Conservation (phyloP, 2,113 vertebrate species). For the Callopanchax toddi region DNA sequence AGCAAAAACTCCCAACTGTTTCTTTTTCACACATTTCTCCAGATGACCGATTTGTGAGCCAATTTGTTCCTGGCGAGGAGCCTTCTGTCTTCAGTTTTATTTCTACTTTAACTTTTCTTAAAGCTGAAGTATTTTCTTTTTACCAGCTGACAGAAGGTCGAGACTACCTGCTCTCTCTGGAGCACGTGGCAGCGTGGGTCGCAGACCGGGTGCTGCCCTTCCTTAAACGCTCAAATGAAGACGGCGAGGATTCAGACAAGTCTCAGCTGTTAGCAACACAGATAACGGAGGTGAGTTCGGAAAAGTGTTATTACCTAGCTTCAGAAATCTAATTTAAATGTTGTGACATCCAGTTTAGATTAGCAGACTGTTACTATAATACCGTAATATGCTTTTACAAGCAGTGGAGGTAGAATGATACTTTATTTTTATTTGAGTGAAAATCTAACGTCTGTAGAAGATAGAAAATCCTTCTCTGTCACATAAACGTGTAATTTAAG, state of each 20-base stretch:
- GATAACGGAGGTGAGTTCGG: slow-evolving; percentile 85
- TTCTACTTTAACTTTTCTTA: background rate
- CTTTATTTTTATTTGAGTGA: background rate
- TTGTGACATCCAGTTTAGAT: background rate
- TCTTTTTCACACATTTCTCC: background rate
- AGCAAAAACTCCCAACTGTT: too few relatives aligned
- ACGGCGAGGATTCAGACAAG: slow-evolving; percentile 62
- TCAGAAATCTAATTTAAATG: background rate
- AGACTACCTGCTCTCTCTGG: slow-evolving; percentile 81
- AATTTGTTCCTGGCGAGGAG: background rate
- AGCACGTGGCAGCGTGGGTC: slow-evolving; percentile 85
- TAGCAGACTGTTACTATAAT: background rate
- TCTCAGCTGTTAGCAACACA: slow-evolving; percentile 71
- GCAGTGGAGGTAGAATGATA: background rate
- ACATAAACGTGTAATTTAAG: background rate
- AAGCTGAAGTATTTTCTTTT: background rate
- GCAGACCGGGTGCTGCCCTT: slow-evolving; percentile 82
- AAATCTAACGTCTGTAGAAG: background rate
- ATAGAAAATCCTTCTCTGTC: background rate
- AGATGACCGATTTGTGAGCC: background rate
- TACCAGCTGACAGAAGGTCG: slow-evolving; percentile 83
- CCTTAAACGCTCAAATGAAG: slow-evolving; percentile 65
- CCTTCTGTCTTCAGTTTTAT: background rate
- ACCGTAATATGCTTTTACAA: too few relatives aligned
- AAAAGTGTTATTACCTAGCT: background rate